Conservation (phyloP, 1,140 invertebrate species). For the Tetragonula clypearis region DNA sequence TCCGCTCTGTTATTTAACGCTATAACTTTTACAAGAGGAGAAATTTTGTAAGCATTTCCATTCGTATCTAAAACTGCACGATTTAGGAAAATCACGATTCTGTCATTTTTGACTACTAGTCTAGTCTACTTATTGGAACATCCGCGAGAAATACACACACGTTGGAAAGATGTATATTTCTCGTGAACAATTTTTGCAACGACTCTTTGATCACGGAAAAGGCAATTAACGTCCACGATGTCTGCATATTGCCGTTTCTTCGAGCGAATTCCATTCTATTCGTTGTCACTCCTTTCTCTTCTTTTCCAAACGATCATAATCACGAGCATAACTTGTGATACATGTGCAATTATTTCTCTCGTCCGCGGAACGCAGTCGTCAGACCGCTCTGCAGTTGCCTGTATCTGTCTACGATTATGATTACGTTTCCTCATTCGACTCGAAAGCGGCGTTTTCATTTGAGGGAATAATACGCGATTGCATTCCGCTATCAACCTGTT, state of each 20-base stretch:
- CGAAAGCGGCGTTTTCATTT: constrained; percentile 9
- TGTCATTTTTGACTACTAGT: no score
- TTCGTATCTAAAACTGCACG: no score
- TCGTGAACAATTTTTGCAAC: no score
- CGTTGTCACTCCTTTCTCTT: not conserved
- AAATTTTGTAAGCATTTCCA: no score
- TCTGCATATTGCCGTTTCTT: constrained; percentile 27
- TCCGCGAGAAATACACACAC: no score
- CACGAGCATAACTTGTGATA: not conserved
- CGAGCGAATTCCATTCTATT: not conserved
- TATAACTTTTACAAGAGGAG: not conserved
- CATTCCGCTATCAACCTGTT: not conserved
- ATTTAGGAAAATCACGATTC: no score
- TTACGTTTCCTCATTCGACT: constrained; percentile 6
- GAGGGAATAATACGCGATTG: constrained; percentile 9
- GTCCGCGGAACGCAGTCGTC: not conserved
- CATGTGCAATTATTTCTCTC: constrained; percentile 21
- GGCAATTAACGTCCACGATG: constrained; percentile 70
- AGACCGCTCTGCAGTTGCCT: not conserved
- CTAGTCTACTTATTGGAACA: no score
- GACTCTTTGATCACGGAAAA: constrained; percentile 72
- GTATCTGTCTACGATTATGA: not conserved
- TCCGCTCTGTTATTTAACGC: not conserved
- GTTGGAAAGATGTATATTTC: no score
- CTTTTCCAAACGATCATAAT: not conserved